A percentile compares a stretch with the other conserved stretches of the same genome.
These are phyloP conservation scores for Tachina lurida DNA, from an alignment of 2,888 invertebrate species.

Conservation along the genomic window DNA sequence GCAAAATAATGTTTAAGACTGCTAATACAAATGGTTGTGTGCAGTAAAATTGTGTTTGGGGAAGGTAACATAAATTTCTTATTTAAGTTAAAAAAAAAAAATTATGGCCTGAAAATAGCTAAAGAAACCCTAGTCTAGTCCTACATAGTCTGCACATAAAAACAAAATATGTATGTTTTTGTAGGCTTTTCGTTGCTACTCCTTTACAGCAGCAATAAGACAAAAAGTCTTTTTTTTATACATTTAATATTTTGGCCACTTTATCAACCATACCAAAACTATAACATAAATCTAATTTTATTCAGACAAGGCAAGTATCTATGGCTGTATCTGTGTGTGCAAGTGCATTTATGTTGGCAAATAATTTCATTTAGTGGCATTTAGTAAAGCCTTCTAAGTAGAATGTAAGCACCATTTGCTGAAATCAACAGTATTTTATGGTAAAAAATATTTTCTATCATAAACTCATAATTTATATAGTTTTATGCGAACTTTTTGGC, in stretches of 20 bases:
- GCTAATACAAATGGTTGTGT: constrained; percentile 29
- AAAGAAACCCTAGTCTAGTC: neutral
- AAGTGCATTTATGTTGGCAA: constrained; percentile 65
- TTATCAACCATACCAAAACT: constrained; percentile 70
- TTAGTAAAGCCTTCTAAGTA: constrained; percentile 71
- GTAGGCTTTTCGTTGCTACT: constrained; percentile 29
- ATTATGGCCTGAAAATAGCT: constrained; percentile 48
- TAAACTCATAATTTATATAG: constrained; percentile 64
- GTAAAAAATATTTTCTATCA: constrained; percentile 64
- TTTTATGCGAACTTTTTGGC: constrained; percentile 52
- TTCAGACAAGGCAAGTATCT: constrained; percentile 22
- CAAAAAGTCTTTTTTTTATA: constrained; percentile 5
- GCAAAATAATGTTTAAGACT: constrained; percentile 42
- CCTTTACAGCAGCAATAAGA: neutral
- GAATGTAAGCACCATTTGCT: constrained; percentile 64
- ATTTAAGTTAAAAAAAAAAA: constrained; percentile 65
- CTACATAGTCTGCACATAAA: constrained; percentile 27
- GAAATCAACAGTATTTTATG: constrained; percentile 62
- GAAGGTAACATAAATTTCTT: constrained; percentile 58
- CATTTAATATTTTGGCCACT: constrained; percentile 47
- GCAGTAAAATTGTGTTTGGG: neutral
- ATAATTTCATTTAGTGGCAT: constrained; percentile 74
- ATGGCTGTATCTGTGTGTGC: constrained; percentile 29
- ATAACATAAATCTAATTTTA: constrained; percentile 71
- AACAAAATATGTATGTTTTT: constrained; percentile 19